Evolutionary conservation across 2,797 vertebrate species (phyloP).

Genomic region (Smutsia gigantea): DNA sequence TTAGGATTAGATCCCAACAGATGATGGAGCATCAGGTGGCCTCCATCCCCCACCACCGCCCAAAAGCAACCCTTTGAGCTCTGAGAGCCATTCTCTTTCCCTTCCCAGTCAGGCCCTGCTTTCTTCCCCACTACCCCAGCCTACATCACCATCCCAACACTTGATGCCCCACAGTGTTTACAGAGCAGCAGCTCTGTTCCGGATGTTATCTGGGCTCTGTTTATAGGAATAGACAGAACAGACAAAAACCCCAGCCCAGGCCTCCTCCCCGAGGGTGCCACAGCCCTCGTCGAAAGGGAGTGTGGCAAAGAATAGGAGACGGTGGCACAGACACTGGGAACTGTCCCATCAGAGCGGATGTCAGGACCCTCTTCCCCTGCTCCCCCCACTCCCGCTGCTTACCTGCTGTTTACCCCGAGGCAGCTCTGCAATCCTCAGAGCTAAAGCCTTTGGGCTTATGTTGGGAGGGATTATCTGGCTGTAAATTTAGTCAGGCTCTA

Average conservation of each 20-base stretch:
- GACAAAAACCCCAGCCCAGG: not conserved
- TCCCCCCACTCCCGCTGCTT: accelerated
- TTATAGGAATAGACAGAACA: not conserved
- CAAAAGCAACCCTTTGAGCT: not conserved
- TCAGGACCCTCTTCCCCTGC: not conserved
- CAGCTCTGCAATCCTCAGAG: not conserved
- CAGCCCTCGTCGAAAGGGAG: too few species aligned
- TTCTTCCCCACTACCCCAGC: not conserved
- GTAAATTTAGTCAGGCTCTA: not conserved
- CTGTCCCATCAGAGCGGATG: not conserved
- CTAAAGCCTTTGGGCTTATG: too few species aligned
- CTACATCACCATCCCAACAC: not conserved
- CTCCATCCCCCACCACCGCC: too few species aligned
- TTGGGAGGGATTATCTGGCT: not conserved
- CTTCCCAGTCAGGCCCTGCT: not conserved
- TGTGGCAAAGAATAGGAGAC: not conserved
- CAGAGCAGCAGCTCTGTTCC: not conserved
- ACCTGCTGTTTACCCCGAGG: too few species aligned
- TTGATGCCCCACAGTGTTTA: too few species aligned
- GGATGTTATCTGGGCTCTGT: not conserved
- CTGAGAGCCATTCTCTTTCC: not conserved
- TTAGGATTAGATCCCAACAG: not conserved
- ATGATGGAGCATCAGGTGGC: not conserved
- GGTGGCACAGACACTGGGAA: too few species aligned
- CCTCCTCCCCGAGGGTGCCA: not conserved